A percentile compares a stretch with the other conserved stretches of the same genome.
Evolutionary conservation across 2,888 invertebrate species (phyloP).

Genomic region (Mechanitis mazaeus): DNA sequence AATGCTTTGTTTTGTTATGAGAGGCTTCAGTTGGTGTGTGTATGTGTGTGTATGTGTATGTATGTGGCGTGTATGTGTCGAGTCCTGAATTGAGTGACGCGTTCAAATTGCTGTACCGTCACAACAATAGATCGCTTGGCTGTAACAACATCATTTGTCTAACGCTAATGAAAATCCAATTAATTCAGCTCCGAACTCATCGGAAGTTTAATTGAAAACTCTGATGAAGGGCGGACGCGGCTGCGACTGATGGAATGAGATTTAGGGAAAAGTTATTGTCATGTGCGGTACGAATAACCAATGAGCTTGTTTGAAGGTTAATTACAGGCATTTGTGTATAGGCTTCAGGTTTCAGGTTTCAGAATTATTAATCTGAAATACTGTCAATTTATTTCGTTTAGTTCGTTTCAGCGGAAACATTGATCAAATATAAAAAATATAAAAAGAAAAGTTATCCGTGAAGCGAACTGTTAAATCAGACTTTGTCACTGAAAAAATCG

Average conservation of each 20-base stretch:
- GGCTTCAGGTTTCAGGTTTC: constrained; percentile 8
- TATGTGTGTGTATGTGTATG: constrained; percentile 24
- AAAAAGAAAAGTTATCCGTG: constrained; percentile 49
- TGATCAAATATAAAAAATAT: constrained; percentile 55
- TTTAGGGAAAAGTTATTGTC: constrained; percentile 68
- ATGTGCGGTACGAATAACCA: constrained; percentile 65
- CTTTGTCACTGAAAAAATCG: constrained; percentile 31
- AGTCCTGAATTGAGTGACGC: constrained; percentile 59
- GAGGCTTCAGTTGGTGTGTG: neutral
- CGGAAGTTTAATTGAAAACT: constrained; percentile 76
- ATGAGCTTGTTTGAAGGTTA: constrained; percentile 63
- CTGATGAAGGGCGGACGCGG: constrained; percentile 52
- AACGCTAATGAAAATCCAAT: constrained; percentile 75
- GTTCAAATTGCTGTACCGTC: constrained; percentile 60
- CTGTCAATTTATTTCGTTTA: constrained; percentile 43
- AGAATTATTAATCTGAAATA: too few relatives aligned
- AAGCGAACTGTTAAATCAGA: constrained; percentile 56
- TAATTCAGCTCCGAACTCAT: constrained; percentile 73
- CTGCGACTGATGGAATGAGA: constrained; percentile 66
- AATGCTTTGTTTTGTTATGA: neutral
- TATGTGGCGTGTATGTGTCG: constrained; percentile 38
- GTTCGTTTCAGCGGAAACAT: constrained; percentile 42
- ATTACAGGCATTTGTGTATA: constrained; percentile 50
- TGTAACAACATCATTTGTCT: constrained; percentile 73
- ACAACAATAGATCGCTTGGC: constrained; percentile 64